These are phyloP conservation scores for Megaptera novaeangliae DNA, from an alignment of 2,113 vertebrate species.

Conservation along the genomic window DNA sequence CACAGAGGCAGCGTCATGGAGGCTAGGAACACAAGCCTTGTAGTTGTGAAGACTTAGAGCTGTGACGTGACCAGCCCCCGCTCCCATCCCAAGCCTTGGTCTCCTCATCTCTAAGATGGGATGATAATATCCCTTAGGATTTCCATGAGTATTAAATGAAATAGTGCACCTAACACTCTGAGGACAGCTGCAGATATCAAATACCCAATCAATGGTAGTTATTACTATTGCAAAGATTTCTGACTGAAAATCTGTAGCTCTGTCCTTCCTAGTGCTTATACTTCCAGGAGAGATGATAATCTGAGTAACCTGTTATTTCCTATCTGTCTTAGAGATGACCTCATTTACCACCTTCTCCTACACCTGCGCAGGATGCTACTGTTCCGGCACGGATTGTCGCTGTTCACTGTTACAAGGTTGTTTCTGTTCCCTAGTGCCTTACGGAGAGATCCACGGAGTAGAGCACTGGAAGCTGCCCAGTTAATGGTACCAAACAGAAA, in stretches of 20 bases:
- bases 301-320: background rate
- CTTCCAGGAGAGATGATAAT: background rate
- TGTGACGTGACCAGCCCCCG: background rate
- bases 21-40: background rate
- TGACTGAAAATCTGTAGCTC: background rate
- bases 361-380: background rate
- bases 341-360: background rate
- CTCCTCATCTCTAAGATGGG: background rate
- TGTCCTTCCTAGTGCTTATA: background rate
- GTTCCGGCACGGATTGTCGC: background rate
- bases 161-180: background rate
- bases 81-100: background rate
- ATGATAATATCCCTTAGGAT: background rate
- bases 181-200: background rate
- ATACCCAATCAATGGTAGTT: background rate
- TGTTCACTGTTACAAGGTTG: background rate
- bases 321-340: background rate
- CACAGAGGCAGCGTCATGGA: rapidly evolving
- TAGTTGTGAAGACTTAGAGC: background rate
- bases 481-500: background rate
- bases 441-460: background rate
- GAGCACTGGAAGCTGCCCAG: background rate
- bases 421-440: background rate
- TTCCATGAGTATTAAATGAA: background rate
- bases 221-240: background rate